These are phyloP conservation scores for Halesus radiatus DNA, from an alignment of 1,140 invertebrate genomes.

Conservation along the genomic window DNA sequence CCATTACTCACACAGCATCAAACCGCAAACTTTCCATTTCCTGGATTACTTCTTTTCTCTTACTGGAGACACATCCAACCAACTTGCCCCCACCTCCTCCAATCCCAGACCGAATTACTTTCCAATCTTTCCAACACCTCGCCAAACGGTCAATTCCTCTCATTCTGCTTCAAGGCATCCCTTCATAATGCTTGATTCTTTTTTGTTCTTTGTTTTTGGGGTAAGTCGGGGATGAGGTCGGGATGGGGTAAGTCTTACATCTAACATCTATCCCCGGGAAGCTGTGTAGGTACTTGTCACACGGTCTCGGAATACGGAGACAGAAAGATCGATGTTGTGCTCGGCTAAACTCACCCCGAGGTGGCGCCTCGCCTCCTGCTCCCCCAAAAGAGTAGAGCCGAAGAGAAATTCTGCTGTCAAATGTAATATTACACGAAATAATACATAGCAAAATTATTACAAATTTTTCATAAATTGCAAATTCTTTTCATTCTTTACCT, in stretches of 20 bases:
- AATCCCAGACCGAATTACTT: neutral
- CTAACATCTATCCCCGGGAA: neutral
- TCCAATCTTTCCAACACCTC: neutral
- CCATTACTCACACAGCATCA: constrained; percentile 49
- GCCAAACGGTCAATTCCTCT: neutral
- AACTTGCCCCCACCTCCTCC: neutral
- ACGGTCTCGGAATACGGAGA: constrained; percentile 52
- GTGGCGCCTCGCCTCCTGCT: neutral
- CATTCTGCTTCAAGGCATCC: too few relatives aligned
- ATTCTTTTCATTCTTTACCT: too few relatives aligned
- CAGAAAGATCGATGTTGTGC: constrained; percentile 58
- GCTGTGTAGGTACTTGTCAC: constrained; percentile 48
- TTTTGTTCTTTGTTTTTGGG: too few relatives aligned
- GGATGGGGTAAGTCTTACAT: neutral
- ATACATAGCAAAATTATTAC: neutral
- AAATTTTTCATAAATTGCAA: too few relatives aligned
- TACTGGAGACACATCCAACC: constrained; percentile 1
- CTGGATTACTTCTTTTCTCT: constrained; percentile 52
- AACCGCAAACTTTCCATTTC: constrained; percentile 52
- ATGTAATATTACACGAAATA: neutral
- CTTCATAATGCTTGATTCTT: too few relatives aligned
- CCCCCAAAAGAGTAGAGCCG: neutral
- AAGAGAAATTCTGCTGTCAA: neutral
- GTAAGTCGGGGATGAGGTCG: neutral
- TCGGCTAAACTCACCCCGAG: constrained; percentile 33